Evolutionary conservation across 2,113 vertebrate species (phyloP), one percentile per base, ranked within the genome.

Genomic region (Lepidothrix coronata): DNA sequence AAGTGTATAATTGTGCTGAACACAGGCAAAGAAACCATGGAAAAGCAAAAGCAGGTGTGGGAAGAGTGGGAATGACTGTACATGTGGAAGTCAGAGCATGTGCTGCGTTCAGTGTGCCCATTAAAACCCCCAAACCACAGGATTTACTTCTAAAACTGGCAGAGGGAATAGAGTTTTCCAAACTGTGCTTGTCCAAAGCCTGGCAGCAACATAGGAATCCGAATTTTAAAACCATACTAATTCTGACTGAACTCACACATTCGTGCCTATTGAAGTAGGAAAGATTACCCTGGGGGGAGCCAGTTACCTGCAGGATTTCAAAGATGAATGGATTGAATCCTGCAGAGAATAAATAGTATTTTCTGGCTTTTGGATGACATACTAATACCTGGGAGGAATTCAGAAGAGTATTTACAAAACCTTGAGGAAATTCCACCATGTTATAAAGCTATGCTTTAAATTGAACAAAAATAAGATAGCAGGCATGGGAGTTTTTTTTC

Each of bases 341-440:
- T 90, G 94, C 52, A 68, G 95, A 95, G 95, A 94, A 95, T 93
- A 96, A 97, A 94, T 82, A 94, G 90, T 85, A 88, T 96, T 96
- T 97, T 93, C 92, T 94, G 88, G 28, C 6, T 75, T 94, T 94
- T 93, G 92, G 78, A 95, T 95, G 93, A 88, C 95, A 95, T 79
- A 61, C 66, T 91, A 96, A 95, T 91, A 90, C 82, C 85, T 94
- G 82, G 77, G 92, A 93, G 82, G 82, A 88, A 92, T 95, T 94
- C 94, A 93, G 91, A 92, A 1, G 11, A 93, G 49, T 93, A 83
- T 95, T 96, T 96, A 95, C 92, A 93, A 97, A 95, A 94, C 83
- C 92, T 82, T 88, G 82, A 95, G 88, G 91, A 94, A 94, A 94
- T 93, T 93, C 82, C 68, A 71, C 19, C 3, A 8, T 11, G 4